phyloP scores from a whole-genome alignment of 2,888 invertebrate genomes.

The Catocala sponsa region DNA sequence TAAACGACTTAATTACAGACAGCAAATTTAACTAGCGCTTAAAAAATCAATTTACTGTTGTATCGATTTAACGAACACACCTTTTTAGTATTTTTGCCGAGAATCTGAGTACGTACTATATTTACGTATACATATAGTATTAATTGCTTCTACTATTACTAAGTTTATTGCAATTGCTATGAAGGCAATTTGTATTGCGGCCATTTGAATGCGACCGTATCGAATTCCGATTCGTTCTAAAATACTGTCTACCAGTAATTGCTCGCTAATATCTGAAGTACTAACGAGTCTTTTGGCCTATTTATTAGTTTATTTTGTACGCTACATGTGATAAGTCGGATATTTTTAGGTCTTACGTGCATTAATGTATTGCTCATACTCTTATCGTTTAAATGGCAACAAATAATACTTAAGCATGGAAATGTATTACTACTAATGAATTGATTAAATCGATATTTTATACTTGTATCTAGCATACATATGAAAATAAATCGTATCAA shows the following conservation, averaged over 20 bases:
- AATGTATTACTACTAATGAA: too few relatives aligned
- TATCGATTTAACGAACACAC: too few relatives aligned
- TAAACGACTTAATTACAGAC: conserved; percentile 9
- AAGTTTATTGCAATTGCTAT: conserved; percentile 34
- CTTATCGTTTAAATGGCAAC: too few relatives aligned
- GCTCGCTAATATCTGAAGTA: conserved; percentile 18
- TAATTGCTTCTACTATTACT: conserved; percentile 38
- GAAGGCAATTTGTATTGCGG: conserved; percentile 37
- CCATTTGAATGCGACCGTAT: conserved; percentile 42
- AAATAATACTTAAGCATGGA: too few relatives aligned
- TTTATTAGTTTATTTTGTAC: not conserved
- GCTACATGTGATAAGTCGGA: too few relatives aligned
- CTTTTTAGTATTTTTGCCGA: too few relatives aligned
- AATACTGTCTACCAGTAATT: conserved; percentile 38
- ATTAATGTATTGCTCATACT: too few relatives aligned
- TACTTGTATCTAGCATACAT: too few relatives aligned
- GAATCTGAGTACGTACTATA: not conserved
- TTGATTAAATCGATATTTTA: too few relatives aligned
- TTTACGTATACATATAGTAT: conserved; percentile 17
- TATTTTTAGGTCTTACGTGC: too few relatives aligned
- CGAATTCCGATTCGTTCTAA: conserved; percentile 49
- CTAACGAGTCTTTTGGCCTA: conserved; percentile 11
- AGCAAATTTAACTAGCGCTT: not conserved
- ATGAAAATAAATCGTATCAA: too few relatives aligned
- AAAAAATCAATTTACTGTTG: not conserved